Conservation (phyloP, 2,888 invertebrate species). For the Gari tellinella region DNA sequence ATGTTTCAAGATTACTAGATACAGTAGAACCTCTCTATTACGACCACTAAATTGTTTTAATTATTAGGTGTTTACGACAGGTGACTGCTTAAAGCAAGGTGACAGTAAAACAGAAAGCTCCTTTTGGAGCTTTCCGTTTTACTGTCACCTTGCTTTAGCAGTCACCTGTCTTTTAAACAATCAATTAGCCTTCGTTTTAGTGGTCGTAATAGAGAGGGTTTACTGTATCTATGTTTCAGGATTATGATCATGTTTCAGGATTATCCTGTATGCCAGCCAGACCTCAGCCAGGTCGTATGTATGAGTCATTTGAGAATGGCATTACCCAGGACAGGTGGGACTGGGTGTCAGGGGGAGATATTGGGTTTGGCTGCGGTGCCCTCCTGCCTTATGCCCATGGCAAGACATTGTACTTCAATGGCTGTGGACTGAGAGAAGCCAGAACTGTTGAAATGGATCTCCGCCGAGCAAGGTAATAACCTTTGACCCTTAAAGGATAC, state of each 20-base stretch:
- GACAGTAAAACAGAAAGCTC: too few relatives aligned
- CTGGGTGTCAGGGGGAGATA: slow-evolving; percentile 82
- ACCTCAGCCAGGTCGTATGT: slow-evolving; percentile 67
- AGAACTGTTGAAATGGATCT: slow-evolving; percentile 83
- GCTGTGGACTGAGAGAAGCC: slow-evolving; percentile 83
- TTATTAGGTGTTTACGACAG: too few relatives aligned
- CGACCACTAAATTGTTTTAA: too few relatives aligned
- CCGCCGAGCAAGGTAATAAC: slow-evolving; percentile 79
- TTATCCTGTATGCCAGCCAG: slow-evolving; percentile 70
- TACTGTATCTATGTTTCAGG: too few relatives aligned
- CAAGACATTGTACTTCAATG: slow-evolving; percentile 84
- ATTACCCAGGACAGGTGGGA: slow-evolving; percentile 80
- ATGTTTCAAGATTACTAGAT: too few relatives aligned
- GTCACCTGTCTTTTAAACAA: too few relatives aligned
- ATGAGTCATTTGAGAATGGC: slow-evolving; percentile 83
- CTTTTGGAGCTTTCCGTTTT: too few relatives aligned
- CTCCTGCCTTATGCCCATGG: slow-evolving; percentile 84
- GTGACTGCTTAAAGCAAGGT: too few relatives aligned
- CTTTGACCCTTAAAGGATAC: neutral
- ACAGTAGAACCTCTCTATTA: too few relatives aligned
- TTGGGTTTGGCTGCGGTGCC: slow-evolving; percentile 84
- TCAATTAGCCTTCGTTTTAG: too few relatives aligned
- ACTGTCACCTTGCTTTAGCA: too few relatives aligned
- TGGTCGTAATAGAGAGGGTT: too few relatives aligned
- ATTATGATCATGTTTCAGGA: slow-evolving; percentile 63